phyloP scores from a whole-genome alignment of 2,113 vertebrate species.

The Oncorhynchus nerka region DNA sequence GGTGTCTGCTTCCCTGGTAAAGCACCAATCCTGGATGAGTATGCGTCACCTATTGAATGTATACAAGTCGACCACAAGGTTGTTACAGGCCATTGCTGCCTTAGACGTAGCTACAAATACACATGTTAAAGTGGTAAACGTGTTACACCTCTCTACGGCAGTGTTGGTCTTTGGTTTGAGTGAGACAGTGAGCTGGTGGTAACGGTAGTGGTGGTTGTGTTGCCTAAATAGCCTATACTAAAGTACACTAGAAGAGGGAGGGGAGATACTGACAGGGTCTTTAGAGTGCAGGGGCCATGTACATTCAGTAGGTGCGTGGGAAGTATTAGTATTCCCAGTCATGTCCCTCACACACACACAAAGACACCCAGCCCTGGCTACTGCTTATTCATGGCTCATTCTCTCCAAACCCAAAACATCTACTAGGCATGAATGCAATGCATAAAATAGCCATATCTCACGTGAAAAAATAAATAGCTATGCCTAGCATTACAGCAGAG shows the following conservation, averaged over 20 bases:
- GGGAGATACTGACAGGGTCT: neutral
- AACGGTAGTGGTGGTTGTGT: neutral
- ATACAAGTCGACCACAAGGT: neutral
- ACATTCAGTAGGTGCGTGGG: neutral
- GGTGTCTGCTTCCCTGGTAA: neutral
- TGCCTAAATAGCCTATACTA: neutral
- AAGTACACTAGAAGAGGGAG: neutral
- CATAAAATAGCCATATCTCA: slow-evolving; percentile 57
- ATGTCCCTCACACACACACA: slow-evolving; percentile 58
- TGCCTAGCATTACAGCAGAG: slow-evolving; percentile 33
- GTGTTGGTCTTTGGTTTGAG: neutral
- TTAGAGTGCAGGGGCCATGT: slow-evolving; percentile 10
- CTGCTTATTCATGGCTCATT: slow-evolving; percentile 73
- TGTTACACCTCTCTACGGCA: neutral
- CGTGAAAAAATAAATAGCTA: slow-evolving; percentile 54
- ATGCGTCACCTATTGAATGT: neutral
- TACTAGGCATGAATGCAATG: slow-evolving; percentile 61
- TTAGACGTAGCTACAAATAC: neutral
- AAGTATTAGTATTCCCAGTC: slow-evolving; percentile 72
- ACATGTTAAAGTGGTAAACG: neutral
- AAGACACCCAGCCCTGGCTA: slow-evolving; percentile 25
- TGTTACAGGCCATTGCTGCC: too few species aligned
- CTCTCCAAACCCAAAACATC: slow-evolving; percentile 60
- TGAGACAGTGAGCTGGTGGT: neutral
- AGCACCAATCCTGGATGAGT: neutral